These are phyloP conservation scores for Typhlomys cinereus DNA, from an alignment of 2,113 vertebrate genomes.

Conservation along the genomic window DNA sequence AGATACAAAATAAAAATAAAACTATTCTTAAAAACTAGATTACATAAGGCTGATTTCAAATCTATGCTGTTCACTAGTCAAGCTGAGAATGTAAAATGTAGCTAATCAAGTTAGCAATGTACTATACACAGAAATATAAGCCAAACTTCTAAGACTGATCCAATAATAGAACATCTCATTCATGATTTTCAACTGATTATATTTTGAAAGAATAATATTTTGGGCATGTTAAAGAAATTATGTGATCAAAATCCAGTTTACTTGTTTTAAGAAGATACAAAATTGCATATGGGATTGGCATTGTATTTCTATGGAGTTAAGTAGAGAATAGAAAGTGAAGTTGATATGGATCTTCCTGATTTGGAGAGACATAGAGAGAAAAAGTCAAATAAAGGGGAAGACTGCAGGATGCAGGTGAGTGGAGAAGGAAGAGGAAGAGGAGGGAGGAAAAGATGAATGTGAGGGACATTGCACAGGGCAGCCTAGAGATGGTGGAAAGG, in stretches of 20 bases:
- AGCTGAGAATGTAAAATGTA: not conserved
- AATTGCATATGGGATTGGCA: not conserved
- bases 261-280: slow-evolving; percentile 27
- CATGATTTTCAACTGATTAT: not conserved
- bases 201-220: slow-evolving; percentile 23
- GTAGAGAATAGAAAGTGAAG: not conserved
- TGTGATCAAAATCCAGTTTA: slow-evolving; percentile 11
- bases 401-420: not conserved
- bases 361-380: not conserved
- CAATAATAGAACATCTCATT: not conserved
- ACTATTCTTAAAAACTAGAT: not conserved
- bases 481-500: not conserved
- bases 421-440: not conserved
- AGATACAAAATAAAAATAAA: not conserved
- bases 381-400: not conserved
- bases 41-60: not conserved
- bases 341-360: not conserved
- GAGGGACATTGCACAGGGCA: not conserved
- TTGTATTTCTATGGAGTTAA: slow-evolving; percentile 37
- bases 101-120: not conserved
- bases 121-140: not conserved
- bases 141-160: not conserved
- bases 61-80: not conserved
- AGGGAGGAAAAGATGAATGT: not conserved
- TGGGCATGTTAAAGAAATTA: not conserved